These are phyloP conservation scores for Watsonalla cultraria DNA, from an alignment of 2,888 invertebrate species.

Conservation along the genomic window DNA sequence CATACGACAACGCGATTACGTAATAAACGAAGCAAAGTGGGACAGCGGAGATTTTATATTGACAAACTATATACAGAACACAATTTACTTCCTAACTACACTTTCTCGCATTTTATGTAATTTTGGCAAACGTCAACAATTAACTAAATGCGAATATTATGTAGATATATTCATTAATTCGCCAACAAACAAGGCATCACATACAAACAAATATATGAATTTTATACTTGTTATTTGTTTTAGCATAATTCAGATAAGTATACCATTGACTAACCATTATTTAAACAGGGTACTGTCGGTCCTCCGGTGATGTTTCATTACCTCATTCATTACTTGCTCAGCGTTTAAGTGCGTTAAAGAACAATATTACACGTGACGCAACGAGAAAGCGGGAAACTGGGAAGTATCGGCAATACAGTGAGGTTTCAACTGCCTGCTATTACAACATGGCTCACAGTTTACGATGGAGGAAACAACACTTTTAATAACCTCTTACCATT, in stretches of 20 bases:
- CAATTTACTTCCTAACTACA: slow-evolving; percentile 26
- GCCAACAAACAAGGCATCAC: neutral
- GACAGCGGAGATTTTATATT: slow-evolving; percentile 31
- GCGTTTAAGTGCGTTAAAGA: slow-evolving; percentile 51
- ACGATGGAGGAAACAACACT: slow-evolving; percentile 3
- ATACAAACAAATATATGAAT: neutral
- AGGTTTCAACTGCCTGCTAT: slow-evolving; percentile 26
- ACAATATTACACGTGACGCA: slow-evolving; percentile 48
- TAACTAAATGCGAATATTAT: slow-evolving; percentile 2
- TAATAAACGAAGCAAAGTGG: slow-evolving; percentile 39
- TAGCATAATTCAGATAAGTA: too few species aligned
- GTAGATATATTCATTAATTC: neutral
- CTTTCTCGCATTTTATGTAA: slow-evolving; percentile 35
- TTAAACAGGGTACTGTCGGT: too few species aligned
- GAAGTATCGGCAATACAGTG: slow-evolving; percentile 48
- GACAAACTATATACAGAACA: slow-evolving; percentile 25
- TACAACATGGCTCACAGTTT: slow-evolving; percentile 9
- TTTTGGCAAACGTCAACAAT: slow-evolving; percentile 21
- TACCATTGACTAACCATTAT: too few species aligned
- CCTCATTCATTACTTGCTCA: slow-evolving; percentile 10
- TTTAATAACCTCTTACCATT: slow-evolving; percentile 13
- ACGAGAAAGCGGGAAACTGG: slow-evolving; percentile 61
- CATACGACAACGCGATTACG: slow-evolving; percentile 36
- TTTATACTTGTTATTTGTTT: too few species aligned
- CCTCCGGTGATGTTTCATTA: neutral